Conservation (phyloP, 1,140 invertebrate species). For the Oppia nitens region DNA sequence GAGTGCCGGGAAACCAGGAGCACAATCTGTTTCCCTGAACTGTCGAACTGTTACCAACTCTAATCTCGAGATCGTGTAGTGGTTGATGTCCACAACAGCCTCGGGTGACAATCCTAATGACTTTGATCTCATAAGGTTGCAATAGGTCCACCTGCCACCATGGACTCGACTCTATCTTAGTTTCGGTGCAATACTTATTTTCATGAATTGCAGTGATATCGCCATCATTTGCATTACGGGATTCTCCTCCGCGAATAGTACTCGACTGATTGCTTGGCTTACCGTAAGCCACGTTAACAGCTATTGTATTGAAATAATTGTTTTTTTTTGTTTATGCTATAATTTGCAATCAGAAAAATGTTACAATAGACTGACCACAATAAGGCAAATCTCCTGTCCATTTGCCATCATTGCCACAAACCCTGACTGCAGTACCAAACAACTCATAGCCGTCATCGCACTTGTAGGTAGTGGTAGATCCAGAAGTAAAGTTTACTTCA, state of each 20-base stretch:
- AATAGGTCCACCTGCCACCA: slow-evolving; percentile 82
- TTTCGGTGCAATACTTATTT: slow-evolving; percentile 68
- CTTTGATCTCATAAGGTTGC: slow-evolving; percentile 58
- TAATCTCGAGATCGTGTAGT: slow-evolving; percentile 73
- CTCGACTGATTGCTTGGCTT: slow-evolving; percentile 70
- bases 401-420: slow-evolving; percentile 45
- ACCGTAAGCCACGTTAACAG: slow-evolving; percentile 55
- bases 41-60: slow-evolving; percentile 70
- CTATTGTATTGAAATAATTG: slow-evolving; percentile 17
- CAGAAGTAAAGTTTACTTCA: slow-evolving; percentile 26
- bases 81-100: slow-evolving; percentile 73
- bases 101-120: slow-evolving; percentile 64
- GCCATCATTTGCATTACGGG: slow-evolving; percentile 68
- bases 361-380: slow-evolving; percentile 44
- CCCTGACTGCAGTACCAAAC: slow-evolving; percentile 46
- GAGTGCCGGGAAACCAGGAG: slow-evolving; percentile 80
- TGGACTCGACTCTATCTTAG: slow-evolving; percentile 63
- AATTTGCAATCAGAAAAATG: neutral
- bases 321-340: neutral
- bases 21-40: slow-evolving; percentile 71
- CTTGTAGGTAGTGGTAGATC: slow-evolving; percentile 50
- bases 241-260: slow-evolving; percentile 56
- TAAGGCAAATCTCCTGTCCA: slow-evolving; percentile 65
- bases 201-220: slow-evolving; percentile 63
- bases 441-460: slow-evolving; percentile 66